Evolutionary conservation across 2,888 invertebrate species (phyloP), one percentile per base, ranked within the genome.

Genomic region (Ormyrus labotus): DNA sequence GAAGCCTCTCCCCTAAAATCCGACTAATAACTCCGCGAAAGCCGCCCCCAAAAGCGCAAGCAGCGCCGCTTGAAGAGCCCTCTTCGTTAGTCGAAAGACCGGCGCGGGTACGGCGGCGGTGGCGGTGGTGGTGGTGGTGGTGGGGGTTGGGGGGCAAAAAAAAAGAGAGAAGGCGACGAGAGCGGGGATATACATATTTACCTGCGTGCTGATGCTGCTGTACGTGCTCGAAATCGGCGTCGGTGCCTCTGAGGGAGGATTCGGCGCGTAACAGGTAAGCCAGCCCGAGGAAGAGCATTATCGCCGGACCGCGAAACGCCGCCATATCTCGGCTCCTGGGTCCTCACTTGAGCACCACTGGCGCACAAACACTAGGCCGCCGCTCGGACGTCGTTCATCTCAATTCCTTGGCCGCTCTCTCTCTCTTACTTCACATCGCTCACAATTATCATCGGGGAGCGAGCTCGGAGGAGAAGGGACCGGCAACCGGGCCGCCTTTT

Each of bases 231-330:
- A 53, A 57, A n/a, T 50, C 58, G 11, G 64, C 65, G 64, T 45
- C 50, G 11, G 67, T 6, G 60, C 55, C 34, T 48, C 67, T 61
- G 34, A 84, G 83, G 74, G 85, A 84, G 61, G 87, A 84, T 81
- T 88, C 86, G 61, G 85, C 87, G 84, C 86, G 88, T 87, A 88
- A 84, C 85, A 88, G 87, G 87, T 87, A 88, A 79, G 86, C 85
- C 84, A 86, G 85, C 81, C 86, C 88, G 83, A 88, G 84, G 83
- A 88, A 82, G 6, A 75, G 51, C 64, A 88, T 76, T 64, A 88
- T 83, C 60, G 85, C 84, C 86, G 85, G 85, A 82, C 87, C 84
- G 82, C 85, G 85, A 84, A 86, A 83, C 75, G 84, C 84, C 85
- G 86, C 86, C 88, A 87, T 88, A 82, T 34, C 85, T 85, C 19